phyloP scores from a whole-genome alignment of 2,113 vertebrate genomes.

The Reinhardtius hippoglossoides region DNA sequence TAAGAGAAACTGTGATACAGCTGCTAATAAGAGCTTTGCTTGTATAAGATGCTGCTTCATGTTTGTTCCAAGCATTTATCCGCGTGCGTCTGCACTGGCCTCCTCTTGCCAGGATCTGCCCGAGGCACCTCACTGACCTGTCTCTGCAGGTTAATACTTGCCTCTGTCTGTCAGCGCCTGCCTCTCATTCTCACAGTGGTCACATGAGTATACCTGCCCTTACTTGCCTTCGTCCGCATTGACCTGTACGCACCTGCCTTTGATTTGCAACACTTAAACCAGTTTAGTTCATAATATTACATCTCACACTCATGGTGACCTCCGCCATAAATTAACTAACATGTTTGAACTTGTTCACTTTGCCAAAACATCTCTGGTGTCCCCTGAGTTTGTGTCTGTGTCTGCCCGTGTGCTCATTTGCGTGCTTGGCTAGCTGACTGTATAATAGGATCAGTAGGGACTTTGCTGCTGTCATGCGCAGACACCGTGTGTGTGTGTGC shows the following conservation, averaged over 20 bases:
- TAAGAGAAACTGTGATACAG: neutral
- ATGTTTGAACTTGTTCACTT: conserved; percentile 54
- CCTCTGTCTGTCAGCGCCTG: conserved; percentile 30
- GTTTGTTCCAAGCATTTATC: neutral
- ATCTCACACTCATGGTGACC: conserved; percentile 11
- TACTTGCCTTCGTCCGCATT: conserved; percentile 2
- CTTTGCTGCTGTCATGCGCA: conserved; percentile 34
- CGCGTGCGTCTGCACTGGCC: conserved; percentile 6
- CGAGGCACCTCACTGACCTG: neutral
- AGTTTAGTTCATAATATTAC: neutral
- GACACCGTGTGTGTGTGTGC: neutral
- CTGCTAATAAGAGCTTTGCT: neutral
- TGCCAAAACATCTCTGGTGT: conserved; percentile 14
- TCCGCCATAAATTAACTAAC: conserved; percentile 28
- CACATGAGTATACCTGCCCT: conserved; percentile 28
- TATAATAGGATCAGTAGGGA: conserved; percentile 67
- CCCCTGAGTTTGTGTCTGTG: conserved; percentile 11
- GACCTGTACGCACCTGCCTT: conserved; percentile 9
- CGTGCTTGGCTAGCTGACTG: conserved; percentile 19
- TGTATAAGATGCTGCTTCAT: neutral
- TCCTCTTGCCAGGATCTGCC: conserved; percentile 21
- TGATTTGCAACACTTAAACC: neutral
- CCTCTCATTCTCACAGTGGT: conserved; percentile 9
- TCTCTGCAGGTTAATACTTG: conserved; percentile 53
- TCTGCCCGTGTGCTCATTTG: conserved; percentile 23